These are phyloP conservation scores for Aurelia aurita DNA, from an alignment of 30 jellyfish, hydroid and myxozoan genomes.

Conservation along the genomic window DNA sequence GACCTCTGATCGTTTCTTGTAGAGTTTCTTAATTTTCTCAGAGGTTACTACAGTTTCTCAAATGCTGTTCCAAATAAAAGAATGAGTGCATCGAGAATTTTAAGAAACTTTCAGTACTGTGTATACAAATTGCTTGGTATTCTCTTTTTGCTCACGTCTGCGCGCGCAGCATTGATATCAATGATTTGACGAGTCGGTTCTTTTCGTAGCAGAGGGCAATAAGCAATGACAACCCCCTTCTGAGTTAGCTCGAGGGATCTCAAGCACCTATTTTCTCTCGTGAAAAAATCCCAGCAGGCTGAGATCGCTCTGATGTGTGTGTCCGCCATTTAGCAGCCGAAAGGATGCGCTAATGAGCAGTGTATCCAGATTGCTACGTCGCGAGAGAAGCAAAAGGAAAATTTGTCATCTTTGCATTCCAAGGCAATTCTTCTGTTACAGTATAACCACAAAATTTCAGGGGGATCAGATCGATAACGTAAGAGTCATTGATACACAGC, in stretches of 20 bases:
- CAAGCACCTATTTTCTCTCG: constrained; percentile 12
- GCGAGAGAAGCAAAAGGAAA: background rate
- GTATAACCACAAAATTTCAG: constrained; percentile 39
- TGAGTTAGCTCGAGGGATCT: background rate
- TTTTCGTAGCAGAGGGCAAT: background rate
- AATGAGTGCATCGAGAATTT: too few relatives aligned
- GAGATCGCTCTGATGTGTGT: background rate
- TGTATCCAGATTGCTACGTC: background rate
- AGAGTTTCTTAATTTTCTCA: too few relatives aligned
- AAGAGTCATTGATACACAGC: constrained; percentile 61
- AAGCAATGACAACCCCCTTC: background rate
- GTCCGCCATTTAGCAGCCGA: background rate
- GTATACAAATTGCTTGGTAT: too few relatives aligned
- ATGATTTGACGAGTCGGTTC: too few relatives aligned
- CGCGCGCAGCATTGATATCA: too few relatives aligned
- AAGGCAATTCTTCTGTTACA: constrained; percentile 27
- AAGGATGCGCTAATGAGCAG: background rate
- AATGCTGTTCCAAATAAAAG: too few relatives aligned
- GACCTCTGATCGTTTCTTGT: too few relatives aligned
- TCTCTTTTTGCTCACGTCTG: too few relatives aligned
- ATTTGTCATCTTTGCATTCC: constrained; percentile 14
- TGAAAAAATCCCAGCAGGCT: background rate
- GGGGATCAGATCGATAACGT: constrained; percentile 50
- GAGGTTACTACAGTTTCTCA: too few relatives aligned
- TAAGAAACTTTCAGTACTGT: too few relatives aligned